These are phyloP conservation scores for Agrochola lychnidis DNA, from an alignment of 2,888 invertebrate genomes.

Conservation along the genomic window DNA sequence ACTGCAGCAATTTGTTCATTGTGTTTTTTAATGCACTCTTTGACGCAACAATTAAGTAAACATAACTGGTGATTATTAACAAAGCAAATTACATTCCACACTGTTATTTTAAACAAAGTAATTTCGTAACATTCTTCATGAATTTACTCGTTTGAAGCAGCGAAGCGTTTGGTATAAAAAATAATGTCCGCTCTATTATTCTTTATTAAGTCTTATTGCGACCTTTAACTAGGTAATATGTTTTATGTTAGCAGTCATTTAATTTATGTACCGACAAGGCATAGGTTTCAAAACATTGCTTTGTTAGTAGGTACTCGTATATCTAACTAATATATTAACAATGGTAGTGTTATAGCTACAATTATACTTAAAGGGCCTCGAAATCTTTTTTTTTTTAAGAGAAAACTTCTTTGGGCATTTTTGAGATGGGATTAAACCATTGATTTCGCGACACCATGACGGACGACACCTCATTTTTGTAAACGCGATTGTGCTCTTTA, in stretches of 20 bases:
- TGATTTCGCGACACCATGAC: too few species aligned
- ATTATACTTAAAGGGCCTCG: too few species aligned
- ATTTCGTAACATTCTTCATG: conserved; percentile 45
- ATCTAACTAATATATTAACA: too few species aligned
- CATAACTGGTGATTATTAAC: conserved; percentile 25
- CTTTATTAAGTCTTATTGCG: conserved; percentile 10
- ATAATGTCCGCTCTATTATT: conserved; percentile 30
- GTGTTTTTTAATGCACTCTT: conserved; percentile 2
- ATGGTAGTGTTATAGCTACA: not conserved
- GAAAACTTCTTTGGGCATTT: too few species aligned
- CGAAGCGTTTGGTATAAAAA: conserved; percentile 35
- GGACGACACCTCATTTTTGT: too few species aligned
- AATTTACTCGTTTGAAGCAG: conserved; percentile 8
- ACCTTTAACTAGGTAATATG: conserved; percentile 3
- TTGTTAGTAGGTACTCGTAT: not conserved
- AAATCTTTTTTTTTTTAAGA: too few species aligned
- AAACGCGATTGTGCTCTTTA: too few species aligned
- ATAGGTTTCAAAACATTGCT: not conserved
- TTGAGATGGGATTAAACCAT: too few species aligned
- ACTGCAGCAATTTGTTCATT: conserved; percentile 31
- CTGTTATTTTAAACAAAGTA: conserved; percentile 31
- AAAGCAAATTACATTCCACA: conserved; percentile 31
- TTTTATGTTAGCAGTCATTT: not conserved
- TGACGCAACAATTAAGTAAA: conserved; percentile 44
- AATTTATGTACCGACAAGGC: not conserved